Percentiles rank a stretch among this genome's conserved stretches.
These are phyloP conservation scores for Acromyrmex heyeri DNA, from an alignment of 1,140 invertebrate genomes.

Conservation along the genomic window DNA sequence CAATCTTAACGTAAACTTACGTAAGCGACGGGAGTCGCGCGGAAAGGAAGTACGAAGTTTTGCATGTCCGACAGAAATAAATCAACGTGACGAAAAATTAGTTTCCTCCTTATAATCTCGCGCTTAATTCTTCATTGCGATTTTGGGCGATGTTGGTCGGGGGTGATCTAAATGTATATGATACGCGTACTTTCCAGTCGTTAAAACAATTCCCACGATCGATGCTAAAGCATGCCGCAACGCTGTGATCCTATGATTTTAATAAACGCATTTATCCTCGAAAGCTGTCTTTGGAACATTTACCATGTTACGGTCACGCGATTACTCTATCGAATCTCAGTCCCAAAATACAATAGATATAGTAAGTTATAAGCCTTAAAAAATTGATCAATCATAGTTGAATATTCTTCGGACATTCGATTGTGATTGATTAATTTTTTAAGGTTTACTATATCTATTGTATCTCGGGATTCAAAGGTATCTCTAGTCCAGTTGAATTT, in stretches of 20 bases:
- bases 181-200: constrained; percentile 42
- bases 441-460: too few species aligned
- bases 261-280: constrained; percentile 58
- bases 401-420: too few species aligned
- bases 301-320: neutral
- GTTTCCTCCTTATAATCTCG: constrained; percentile 21
- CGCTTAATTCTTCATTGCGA: constrained; percentile 22
- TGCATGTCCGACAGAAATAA: neutral
- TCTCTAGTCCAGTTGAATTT: constrained; percentile 52
- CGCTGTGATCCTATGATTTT: constrained; percentile 78
- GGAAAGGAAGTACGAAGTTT: neutral
- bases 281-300: constrained; percentile 15
- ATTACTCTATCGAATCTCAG: constrained; percentile 16
- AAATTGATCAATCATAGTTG: too few species aligned
- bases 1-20: neutral
- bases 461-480: neutral
- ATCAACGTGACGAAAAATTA: neutral
- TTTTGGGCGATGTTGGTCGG: constrained; percentile 8
- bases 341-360: too few species aligned
- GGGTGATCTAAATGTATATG: constrained; percentile 33
- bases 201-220: constrained; percentile 46
- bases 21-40: neutral
- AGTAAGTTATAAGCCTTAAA: too few species aligned
- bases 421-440: too few species aligned
- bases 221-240: constrained; percentile 65